Percentiles rank a stretch among this genome's conserved stretches.
Conservation (phyloP, 2,797 vertebrate genomes). For the Tragopan temminckii region DNA sequence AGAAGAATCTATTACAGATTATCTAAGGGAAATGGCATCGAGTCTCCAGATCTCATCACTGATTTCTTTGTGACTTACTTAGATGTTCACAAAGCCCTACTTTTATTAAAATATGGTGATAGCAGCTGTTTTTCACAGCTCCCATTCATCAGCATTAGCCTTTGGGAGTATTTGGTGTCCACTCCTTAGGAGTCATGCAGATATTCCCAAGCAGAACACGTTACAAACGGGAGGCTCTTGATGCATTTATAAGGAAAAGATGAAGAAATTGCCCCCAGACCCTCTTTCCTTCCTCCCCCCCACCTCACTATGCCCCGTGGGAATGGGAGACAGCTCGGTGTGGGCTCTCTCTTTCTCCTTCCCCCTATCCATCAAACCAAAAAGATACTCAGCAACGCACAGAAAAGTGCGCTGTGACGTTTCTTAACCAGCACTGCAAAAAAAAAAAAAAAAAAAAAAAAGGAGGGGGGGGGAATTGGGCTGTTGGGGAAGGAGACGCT, state of each 20-base stretch:
- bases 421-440: neutral
- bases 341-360: neutral
- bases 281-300: neutral
- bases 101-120: conserved; percentile 48
- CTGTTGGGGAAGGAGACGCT: too few relatives aligned
- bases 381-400: neutral
- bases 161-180: neutral
- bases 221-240: conserved; percentile 2
- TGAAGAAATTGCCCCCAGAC: neutral
- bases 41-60: neutral
- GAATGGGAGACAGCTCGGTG: neutral
- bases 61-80: neutral
- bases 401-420: neutral
- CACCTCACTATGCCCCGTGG: neutral
- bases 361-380: neutral
- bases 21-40: neutral
- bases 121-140: neutral
- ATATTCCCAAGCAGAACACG: neutral
- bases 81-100: neutral
- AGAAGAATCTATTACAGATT: neutral
- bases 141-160: conserved; percentile 20
- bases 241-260: neutral
- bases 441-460: neutral
- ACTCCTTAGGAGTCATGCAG: neutral
- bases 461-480: too few relatives aligned